Evolutionary conservation across 1,140 invertebrate genomes (phyloP).

Genomic region (Hestina assimilis): DNA sequence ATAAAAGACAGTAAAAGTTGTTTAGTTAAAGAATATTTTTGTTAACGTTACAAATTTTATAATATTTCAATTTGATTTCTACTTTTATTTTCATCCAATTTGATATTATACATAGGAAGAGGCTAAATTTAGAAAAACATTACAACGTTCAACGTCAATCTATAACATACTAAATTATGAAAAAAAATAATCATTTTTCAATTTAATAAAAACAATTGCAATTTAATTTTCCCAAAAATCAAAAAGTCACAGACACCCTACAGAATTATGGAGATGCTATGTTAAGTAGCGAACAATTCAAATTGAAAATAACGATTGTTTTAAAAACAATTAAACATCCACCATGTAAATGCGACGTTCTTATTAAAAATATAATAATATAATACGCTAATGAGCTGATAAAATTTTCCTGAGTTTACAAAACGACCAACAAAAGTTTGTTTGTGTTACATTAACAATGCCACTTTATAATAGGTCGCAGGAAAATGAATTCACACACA

Average conservation of each 20-base stretch:
- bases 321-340: neutral
- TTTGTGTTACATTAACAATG: slow-evolving; percentile 1
- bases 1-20: too few species aligned
- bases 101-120: too few species aligned
- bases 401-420: slow-evolving; percentile 10
- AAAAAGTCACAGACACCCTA: neutral
- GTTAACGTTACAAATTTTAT: too few species aligned
- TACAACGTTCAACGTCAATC: too few species aligned
- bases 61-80: too few species aligned
- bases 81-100: too few species aligned
- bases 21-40: too few species aligned
- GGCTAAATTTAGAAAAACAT: too few species aligned
- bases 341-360: neutral
- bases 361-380: slow-evolving; percentile 1
- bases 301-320: slow-evolving; percentile 4
- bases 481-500: neutral
- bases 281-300: neutral
- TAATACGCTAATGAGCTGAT: slow-evolving; percentile 12
- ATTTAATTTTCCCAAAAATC: too few species aligned
- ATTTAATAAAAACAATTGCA: too few species aligned
- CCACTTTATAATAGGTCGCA: slow-evolving; percentile 2
- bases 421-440: slow-evolving; percentile 1
- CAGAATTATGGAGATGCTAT: neutral
- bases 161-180: too few species aligned
- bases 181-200: too few species aligned